Evolutionary conservation across 2,797 vertebrate species (phyloP), one percentile per base, ranked within the genome.

Genomic region (Gorsachius magnificus): DNA sequence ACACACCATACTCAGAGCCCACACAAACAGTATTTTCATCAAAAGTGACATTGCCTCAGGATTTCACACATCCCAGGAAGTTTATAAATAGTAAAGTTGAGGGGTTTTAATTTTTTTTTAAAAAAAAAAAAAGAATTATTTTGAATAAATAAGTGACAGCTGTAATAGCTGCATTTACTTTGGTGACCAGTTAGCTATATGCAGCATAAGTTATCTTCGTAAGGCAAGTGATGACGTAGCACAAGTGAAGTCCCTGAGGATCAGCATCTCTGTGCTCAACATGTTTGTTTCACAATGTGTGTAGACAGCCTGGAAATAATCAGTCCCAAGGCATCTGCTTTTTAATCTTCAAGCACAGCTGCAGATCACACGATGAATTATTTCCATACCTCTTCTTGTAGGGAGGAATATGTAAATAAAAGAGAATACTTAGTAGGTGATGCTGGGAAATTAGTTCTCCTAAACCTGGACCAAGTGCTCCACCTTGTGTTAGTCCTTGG

Each of bases 181-280:
- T 95, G 90, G 82, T 95, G 76, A 95, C 80, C 78, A 54, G 53
- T 75, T 94, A 90, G 48, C 65, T 83, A 46, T 21, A 87, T 15
- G 84, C 85, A 96, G 74, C 86, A 60, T 83, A 79, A 93, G 60
- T 96, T 95, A 87, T 93, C 80, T 91, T 89, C 70, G 51, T 82
- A 87, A 97, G 83, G 94, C 85, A 97, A 96, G 87, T 80, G 86
- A 76, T 75, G 87, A 95, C 82, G 75, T 41, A 87, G 89, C 75
- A 5, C 50, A 96, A 79, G 71, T 83, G 68, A 93, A 96, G 76
- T 96, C 94, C 96, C 96, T 95, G 95, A 97, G 95, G 89, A 94
- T 95, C 84, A n/a, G 45, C 84, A 78, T 96, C 84, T 89, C 69
- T 6, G 18, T 13, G 11, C 79, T 94, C 87, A 87, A 91, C 41